These are phyloP conservation scores for Archaeoteleia sp. DNA, from an alignment of 2,888 invertebrate genomes.

Conservation along the genomic window DNA sequence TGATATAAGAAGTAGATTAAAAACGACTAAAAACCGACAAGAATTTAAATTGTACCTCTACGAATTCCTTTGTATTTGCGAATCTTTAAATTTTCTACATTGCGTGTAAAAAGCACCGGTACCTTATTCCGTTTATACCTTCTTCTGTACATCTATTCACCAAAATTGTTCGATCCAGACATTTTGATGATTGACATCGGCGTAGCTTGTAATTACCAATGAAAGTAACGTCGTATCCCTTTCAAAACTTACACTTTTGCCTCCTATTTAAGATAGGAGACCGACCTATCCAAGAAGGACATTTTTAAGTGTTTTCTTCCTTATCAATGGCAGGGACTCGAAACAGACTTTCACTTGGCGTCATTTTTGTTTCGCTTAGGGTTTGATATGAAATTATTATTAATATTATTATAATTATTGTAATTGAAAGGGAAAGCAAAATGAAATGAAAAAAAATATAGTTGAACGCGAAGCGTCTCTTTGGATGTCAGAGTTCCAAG, in stretches of 20 bases:
- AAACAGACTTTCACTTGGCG: constrained; percentile 25
- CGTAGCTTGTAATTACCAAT: constrained; percentile 42
- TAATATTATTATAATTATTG: constrained; percentile 37
- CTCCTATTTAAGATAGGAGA: constrained; percentile 34
- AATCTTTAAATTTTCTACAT: constrained; percentile 30
- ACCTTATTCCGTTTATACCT: constrained; percentile 51
- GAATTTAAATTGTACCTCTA: background rate
- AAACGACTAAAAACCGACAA: background rate
- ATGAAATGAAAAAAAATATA: constrained; percentile 1
- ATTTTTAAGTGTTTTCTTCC: constrained; percentile 47
- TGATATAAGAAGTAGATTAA: background rate
- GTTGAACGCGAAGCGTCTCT: constrained; percentile 44
- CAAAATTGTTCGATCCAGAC: constrained; percentile 5
- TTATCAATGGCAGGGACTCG: constrained; percentile 35
- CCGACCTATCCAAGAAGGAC: constrained; percentile 21
- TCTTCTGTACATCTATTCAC: constrained; percentile 39
- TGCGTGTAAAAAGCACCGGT: constrained; percentile 38
- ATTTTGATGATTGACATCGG: constrained; percentile 51
- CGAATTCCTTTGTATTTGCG: constrained; percentile 1
- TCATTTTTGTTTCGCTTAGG: constrained; percentile 5
- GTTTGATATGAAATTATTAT: constrained; percentile 12
- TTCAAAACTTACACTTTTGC: constrained; percentile 39
- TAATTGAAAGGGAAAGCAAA: background rate
- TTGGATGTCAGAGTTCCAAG: constrained; percentile 35
- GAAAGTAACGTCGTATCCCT: constrained; percentile 42